phyloP scores from a whole-genome alignment of 2,888 invertebrate genomes.

The Limnephilus rhombicus region DNA sequence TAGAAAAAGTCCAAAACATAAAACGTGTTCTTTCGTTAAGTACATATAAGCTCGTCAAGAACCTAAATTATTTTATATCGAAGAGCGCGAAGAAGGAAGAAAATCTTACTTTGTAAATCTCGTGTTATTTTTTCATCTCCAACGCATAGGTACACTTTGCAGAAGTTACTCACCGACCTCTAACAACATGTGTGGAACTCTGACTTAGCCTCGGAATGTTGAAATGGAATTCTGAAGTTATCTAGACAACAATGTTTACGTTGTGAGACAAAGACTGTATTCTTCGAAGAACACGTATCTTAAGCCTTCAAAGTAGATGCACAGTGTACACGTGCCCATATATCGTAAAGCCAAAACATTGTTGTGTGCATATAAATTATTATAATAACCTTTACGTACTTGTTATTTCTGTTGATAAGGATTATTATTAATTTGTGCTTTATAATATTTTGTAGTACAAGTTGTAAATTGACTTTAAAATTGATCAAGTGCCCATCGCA shows the following conservation, averaged over 20 bases:
- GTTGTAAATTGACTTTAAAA: not conserved
- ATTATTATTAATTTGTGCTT: not conserved
- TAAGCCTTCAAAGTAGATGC: not conserved
- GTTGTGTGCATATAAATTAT: not conserved
- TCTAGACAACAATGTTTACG: slow-evolving; percentile 2
- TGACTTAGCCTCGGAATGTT: not conserved
- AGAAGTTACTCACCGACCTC: not conserved
- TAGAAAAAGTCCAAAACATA: too few species aligned
- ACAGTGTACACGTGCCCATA: not conserved
- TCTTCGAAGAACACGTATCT: not conserved
- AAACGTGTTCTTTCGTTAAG: not conserved
- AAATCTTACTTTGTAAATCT: not conserved
- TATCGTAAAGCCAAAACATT: not conserved
- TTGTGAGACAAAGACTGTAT: slow-evolving; percentile 16
- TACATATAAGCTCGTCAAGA: not conserved
- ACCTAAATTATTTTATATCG: not conserved
- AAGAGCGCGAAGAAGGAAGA: not conserved
- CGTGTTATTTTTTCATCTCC: not conserved
- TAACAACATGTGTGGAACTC: not conserved
- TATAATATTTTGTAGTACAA: not conserved
- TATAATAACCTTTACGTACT: not conserved
- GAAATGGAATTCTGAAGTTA: slow-evolving; percentile 13
- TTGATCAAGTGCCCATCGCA: not conserved
- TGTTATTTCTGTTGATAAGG: not conserved
- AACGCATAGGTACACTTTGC: not conserved